Evolutionary conservation across 1,140 invertebrate genomes (phyloP), one percentile per base, ranked within the genome.

Genomic region (Ericerus pela): DNA sequence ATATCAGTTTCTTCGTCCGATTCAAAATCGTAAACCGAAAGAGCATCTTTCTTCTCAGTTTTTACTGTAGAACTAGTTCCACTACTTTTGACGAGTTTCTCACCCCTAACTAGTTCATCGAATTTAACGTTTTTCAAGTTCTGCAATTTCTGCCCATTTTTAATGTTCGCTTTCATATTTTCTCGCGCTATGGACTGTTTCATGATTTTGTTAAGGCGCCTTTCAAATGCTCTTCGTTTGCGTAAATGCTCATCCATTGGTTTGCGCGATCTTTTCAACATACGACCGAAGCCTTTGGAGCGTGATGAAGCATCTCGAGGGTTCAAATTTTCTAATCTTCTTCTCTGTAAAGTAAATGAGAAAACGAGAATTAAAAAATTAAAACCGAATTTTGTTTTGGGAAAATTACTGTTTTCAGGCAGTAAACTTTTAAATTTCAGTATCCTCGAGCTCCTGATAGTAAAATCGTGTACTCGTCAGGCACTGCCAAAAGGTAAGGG

Each of bases 1-100:
- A 47, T 22, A 47, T 47, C 41, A 24, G 41, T 47, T 47, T 47
- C 41, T 47, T 47, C 41, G 41, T 47, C 41, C 41, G 41, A 47
- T 47, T 47, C 41, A 24, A 47, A 47, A 47, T 47, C 41, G 20
- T 47, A 47, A 2, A 47, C 41, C 3, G 41, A 47, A 10, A 47
- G 22, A 14, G 22, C 41, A 24, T 47, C 26, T 16, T 47, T 47
- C 41, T 47, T 47, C 20, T 5, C 6, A 8, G 3, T 16, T 4
- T 38, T 3, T 5, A 4, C 41, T 33, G 30, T 10, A 10, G 41
- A 47, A 14, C 16, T 47, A 22, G 16, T 24, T 14, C 6, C n/a
- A 16, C 4, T 4, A 41, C 20, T 16, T 5, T 41, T 16, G n/a
- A 6, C 41, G 10, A 14, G 16, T 24, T 24, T 47, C 41, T 47